Conservation (phyloP, 2,888 invertebrate species). For the Papilio protenor region DNA sequence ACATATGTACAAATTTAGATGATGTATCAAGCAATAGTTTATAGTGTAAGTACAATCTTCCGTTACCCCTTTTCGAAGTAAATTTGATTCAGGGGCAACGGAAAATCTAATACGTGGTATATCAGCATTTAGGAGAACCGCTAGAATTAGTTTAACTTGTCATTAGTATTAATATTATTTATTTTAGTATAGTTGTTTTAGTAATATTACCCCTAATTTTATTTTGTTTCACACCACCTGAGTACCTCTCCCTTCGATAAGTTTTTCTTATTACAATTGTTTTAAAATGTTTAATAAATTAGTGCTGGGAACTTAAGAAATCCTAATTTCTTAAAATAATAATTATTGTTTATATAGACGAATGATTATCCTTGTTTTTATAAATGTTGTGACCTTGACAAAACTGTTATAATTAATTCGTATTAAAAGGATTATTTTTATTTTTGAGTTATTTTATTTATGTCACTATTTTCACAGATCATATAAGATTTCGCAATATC, state of each 20-base stretch:
- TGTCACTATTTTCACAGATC: no score
- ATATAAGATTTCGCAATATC: no score
- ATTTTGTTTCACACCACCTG: conserved; percentile 79
- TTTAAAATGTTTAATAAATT: conserved; percentile 50
- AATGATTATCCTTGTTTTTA: conserved; percentile 36
- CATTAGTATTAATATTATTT: conserved; percentile 84
- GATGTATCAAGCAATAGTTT: conserved; percentile 38
- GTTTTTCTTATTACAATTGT: conserved; percentile 55
- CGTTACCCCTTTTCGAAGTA: conserved; percentile 80
- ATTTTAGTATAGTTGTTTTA: conserved; percentile 77
- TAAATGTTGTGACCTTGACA: conserved; percentile 42
- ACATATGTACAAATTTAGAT: conserved; percentile 30
- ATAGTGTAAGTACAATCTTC: conserved; percentile 75
- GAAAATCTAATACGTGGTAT: conserved; percentile 75
- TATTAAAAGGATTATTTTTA: conserved; percentile 39
- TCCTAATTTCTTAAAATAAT: background rate
- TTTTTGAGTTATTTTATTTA: conserved; percentile 2
- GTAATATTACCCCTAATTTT: conserved; percentile 74
- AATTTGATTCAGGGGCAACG: conserved; percentile 78
- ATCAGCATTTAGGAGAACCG: conserved; percentile 78
- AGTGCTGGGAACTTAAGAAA: background rate
- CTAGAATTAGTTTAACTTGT: conserved; percentile 82
- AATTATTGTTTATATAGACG: conserved; percentile 29
- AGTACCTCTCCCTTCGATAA: conserved; percentile 75
- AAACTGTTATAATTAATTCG: conserved; percentile 43